Conservation (phyloP, 1,140 invertebrate species). For the Portunus trituberculatus region DNA sequence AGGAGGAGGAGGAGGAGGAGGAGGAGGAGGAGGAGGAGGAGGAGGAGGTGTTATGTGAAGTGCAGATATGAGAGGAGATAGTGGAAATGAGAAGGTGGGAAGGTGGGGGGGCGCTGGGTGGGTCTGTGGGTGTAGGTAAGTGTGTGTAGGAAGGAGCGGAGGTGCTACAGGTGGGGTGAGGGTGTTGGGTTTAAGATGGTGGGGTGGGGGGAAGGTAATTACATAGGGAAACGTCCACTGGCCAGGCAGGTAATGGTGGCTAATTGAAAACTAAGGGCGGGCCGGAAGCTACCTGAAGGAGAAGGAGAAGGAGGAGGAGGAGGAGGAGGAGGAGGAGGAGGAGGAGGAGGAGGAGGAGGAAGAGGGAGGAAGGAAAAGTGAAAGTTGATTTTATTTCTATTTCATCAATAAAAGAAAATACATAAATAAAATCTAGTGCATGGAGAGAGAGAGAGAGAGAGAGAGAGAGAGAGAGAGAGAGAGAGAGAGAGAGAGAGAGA, state of each 20-base stretch:
- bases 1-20: not conserved
- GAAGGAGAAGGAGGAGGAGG: not conserved
- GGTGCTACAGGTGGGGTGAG: not conserved
- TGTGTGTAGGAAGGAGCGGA: not conserved
- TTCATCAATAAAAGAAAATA: not conserved
- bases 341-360: not conserved
- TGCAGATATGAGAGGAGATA: not conserved
- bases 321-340: not conserved
- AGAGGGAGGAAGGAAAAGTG: not conserved
- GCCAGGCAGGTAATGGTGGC: slow-evolving; percentile 25
- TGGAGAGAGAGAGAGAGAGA: not conserved
- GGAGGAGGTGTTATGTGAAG: not conserved
- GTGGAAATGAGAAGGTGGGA: no score
- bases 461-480: not conserved
- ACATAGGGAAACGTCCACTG: not conserved
- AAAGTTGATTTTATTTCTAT: not conserved
- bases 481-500: not conserved
- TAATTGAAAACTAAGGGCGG: slow-evolving; percentile 48
- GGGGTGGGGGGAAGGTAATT: not conserved
- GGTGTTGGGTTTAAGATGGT: not conserved
- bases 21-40: not conserved
- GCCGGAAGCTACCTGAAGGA: slow-evolving; percentile 40
- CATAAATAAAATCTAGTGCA: not conserved
- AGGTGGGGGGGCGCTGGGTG: not conserved
- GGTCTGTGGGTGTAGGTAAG: not conserved